Evolutionary conservation across 2,888 invertebrate genomes (phyloP), one percentile per base, ranked within the genome.

Genomic region (Cantharis lateralis): DNA sequence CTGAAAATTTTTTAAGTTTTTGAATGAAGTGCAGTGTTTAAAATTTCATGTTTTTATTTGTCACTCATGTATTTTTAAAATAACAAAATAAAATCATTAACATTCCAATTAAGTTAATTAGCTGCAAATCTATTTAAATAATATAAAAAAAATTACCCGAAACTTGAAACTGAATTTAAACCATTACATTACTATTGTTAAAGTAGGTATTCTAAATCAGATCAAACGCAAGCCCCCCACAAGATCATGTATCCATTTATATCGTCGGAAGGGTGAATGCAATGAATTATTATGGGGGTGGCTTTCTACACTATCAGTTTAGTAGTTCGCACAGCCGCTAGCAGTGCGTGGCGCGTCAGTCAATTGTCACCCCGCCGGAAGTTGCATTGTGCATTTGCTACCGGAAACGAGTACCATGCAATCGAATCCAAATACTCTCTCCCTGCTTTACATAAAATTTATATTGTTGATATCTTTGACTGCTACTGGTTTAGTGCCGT

Each of bases 391-490:
- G 86, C 85, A 87, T 83, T 86, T 84, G 84, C 85, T 85, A 83
- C 87, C 88, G 88, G 88, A 88, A 88, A 87, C 87, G 87, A 85
- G 85, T 86, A 84, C 85, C 84, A 84, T 85, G 85, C 85, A 86
- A 83, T 83, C 82, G 84, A 83, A 86, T 85, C 85, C 85, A 72
- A 79, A 80, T 75, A 72, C 64, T 69, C 48, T 48, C 26, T 78
- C 76, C 74, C 78, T 68, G 73, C 75, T 78, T 75, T 78, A 75
- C 75, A 75, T 78, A 78, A 78, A 78, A 71, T 28, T 74, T 64
- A 66, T 70, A 66, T 66, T 18, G 20, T 66, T 66, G 48, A n/a
- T 48, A 48, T 48, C 48, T 48, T 48, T n/a, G 48, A 7, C 48
- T 48, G 9, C 48, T n/a, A 5, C 48, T n/a, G n/a, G 48, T 48